Conservation (phyloP, 1,140 invertebrate genomes). For the Aphelenchoides fujianensis region DNA sequence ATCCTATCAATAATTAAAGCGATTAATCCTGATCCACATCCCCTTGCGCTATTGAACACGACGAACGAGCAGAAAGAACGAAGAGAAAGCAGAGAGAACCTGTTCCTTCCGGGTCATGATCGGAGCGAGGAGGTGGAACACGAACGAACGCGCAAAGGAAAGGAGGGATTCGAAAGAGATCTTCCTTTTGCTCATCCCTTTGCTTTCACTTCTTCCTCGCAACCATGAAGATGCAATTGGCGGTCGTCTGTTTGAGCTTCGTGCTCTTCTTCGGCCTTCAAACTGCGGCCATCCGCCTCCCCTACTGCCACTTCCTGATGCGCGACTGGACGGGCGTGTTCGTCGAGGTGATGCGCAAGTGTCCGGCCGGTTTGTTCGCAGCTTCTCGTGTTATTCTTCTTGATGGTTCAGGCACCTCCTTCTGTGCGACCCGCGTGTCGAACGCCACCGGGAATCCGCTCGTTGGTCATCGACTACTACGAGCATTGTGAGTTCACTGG, state of each 20-base stretch:
- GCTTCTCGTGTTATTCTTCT: not conserved
- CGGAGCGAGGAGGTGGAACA: no score
- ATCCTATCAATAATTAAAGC: no score
- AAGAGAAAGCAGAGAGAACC: no score
- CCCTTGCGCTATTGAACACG: no score
- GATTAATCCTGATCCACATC: no score
- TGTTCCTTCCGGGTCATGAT: no score
- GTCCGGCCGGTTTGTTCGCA: conserved; percentile 5
- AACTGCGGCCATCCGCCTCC: not conserved
- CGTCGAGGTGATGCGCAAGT: conserved; percentile 10
- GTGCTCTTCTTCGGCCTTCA: not conserved
- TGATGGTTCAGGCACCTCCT: not conserved
- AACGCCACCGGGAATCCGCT: not conserved
- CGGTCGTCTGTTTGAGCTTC: not conserved
- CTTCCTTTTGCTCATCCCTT: no score
- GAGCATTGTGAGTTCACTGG: no score
- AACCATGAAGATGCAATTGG: not conserved
- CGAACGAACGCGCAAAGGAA: no score
- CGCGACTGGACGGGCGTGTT: not conserved
- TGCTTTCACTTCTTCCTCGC: no score
- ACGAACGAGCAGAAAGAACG: no score
- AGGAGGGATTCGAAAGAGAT: no score
- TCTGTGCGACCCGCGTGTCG: not conserved
- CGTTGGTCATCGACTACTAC: conserved; percentile 1
- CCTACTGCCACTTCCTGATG: conserved; percentile 5